These are phyloP conservation scores for Pachydiplax longipennis DNA, from an alignment of 2,888 invertebrate genomes.

Conservation along the genomic window DNA sequence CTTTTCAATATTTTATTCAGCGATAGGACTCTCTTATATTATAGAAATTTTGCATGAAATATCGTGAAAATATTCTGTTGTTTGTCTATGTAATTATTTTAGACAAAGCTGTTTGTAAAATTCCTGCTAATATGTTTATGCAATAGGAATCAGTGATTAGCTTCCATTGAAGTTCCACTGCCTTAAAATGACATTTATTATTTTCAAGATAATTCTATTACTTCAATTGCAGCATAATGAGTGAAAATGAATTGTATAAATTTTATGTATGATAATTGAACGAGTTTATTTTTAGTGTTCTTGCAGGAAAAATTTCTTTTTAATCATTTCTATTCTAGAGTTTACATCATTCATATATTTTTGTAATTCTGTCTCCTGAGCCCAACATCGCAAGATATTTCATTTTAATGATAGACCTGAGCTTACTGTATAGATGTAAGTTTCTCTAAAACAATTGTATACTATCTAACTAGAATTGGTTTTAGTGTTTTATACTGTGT, in stretches of 20 bases:
- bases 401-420: conserved; percentile 5
- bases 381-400: not conserved
- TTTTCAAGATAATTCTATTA: not conserved
- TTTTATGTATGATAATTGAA: not conserved
- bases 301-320: not conserved
- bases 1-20: not conserved
- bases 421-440: conserved; percentile 34
- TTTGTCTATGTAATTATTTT: no score
- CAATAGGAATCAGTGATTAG: not conserved
- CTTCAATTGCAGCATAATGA: not conserved
- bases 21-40: no score
- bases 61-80: no score
- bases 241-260: not conserved
- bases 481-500: conserved; percentile 35
- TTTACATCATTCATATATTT: not conserved
- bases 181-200: not conserved
- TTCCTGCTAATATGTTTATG: not conserved
- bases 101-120: no score
- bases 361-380: not conserved
- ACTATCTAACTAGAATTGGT: not conserved
- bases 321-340: not conserved
- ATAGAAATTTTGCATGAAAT: no score
- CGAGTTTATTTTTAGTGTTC: not conserved
- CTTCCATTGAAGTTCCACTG: not conserved
- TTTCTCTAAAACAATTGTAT: not conserved